Conservation (phyloP, 2,797 vertebrate genomes). For the Phaenicophaeus curvirostris region DNA sequence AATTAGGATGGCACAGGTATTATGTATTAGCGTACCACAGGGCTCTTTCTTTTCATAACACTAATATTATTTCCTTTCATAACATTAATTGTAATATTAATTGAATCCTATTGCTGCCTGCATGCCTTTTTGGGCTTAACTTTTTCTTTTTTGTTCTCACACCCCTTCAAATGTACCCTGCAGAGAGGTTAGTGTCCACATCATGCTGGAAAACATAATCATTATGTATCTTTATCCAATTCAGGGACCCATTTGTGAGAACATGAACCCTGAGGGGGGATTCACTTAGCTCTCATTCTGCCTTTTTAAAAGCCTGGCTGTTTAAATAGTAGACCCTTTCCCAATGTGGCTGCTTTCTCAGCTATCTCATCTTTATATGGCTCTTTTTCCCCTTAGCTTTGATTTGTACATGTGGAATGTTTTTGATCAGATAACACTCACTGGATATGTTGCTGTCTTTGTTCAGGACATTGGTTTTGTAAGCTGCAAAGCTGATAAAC, state of each 20-base stretch:
- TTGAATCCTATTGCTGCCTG: background rate
- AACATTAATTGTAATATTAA: background rate
- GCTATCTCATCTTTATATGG: conserved; percentile 9
- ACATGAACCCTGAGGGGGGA: background rate
- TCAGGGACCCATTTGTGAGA: conserved; percentile 15
- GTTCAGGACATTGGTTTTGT: conserved; percentile 48
- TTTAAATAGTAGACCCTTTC: conserved; percentile 42
- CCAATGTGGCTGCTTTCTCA: conserved; percentile 28
- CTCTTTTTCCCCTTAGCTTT: conserved; percentile 34
- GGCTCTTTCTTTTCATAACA: background rate
- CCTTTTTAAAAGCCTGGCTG: conserved; percentile 16
- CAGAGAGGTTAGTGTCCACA: background rate
- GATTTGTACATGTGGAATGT: conserved; percentile 47
- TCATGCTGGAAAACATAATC: conserved; percentile 35
- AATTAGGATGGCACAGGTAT: background rate
- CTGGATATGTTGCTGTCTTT: conserved; percentile 52
- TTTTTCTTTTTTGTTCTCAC: background rate
- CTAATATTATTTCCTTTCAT: background rate
- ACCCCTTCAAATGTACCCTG: background rate
- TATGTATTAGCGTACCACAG: background rate
- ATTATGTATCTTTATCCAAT: conserved; percentile 14
- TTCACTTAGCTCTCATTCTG: conserved; percentile 16
- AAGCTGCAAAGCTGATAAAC: conserved; percentile 56
- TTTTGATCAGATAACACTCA: conserved; percentile 61
- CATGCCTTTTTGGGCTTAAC: background rate